phyloP scores from a whole-genome alignment of 2,888 invertebrate genomes.

The Lasioglossum vierecki region DNA sequence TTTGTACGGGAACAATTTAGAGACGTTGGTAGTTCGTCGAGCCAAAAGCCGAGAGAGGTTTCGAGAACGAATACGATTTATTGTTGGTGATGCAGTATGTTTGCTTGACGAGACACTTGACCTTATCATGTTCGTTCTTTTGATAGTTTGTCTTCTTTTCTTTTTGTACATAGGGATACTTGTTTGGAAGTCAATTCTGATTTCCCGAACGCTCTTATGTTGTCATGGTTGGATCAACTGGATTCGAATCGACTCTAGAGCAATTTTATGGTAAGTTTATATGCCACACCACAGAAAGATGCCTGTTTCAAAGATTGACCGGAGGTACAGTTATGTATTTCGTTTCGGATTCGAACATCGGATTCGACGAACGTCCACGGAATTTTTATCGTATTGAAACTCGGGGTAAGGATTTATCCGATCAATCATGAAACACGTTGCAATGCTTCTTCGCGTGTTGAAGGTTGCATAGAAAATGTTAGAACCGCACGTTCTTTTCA shows the following conservation, averaged over 20 bases:
- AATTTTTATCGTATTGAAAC: conserved; percentile 3
- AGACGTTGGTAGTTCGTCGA: neutral
- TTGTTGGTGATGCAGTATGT: conserved; percentile 19
- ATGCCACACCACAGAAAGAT: neutral
- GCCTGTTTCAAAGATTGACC: neutral
- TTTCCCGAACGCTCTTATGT: neutral
- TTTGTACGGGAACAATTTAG: conserved; percentile 27
- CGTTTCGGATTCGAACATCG: neutral
- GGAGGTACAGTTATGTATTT: neutral
- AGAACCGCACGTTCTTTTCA: neutral
- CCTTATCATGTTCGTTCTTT: neutral
- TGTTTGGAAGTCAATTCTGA: neutral
- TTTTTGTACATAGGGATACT: neutral
- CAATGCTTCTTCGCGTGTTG: conserved; percentile 26
- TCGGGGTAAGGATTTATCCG: conserved; percentile 4
- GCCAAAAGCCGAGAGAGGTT: neutral
- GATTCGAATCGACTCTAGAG: neutral
- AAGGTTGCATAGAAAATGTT: conserved; percentile 30
- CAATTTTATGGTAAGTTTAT: neutral
- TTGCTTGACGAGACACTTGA: neutral
- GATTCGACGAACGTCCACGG: neutral
- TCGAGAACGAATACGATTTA: neutral
- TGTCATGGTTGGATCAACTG: neutral
- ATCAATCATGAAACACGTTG: neutral
- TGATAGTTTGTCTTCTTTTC: neutral